Evolutionary conservation across 2,888 invertebrate genomes (phyloP).

Genomic region (Baronia brevicornis): DNA sequence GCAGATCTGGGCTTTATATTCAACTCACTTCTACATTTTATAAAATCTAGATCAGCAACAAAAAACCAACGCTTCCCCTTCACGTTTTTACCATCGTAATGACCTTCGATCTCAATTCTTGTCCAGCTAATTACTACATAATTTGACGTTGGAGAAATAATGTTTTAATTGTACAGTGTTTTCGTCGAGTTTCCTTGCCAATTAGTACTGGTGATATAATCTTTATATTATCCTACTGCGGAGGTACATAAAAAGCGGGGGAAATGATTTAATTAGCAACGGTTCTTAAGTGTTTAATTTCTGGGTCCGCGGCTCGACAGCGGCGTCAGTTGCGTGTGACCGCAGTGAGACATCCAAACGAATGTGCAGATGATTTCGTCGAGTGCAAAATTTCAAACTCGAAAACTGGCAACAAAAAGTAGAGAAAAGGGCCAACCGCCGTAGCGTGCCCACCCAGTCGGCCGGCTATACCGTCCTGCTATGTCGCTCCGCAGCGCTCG

Average conservation of each 20-base stretch:
- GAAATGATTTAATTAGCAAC: constrained; percentile 25
- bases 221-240: constrained; percentile 43
- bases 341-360: constrained; percentile 19
- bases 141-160: constrained; percentile 61
- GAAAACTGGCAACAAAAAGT: constrained; percentile 57
- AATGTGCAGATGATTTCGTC: constrained; percentile 31
- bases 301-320: constrained; percentile 18
- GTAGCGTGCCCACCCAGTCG: constrained; percentile 67
- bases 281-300: constrained; percentile 14
- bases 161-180: constrained; percentile 68
- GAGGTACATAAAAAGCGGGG: constrained; percentile 16
- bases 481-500: constrained; percentile 56
- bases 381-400: constrained; percentile 47
- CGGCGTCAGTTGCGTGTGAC: constrained; percentile 21
- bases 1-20: constrained; percentile 25
- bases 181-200: constrained; percentile 46
- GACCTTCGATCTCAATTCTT: constrained; percentile 69
- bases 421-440: constrained; percentile 44
- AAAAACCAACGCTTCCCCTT: constrained; percentile 58
- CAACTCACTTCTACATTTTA: constrained; percentile 23
- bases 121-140: constrained; percentile 62
- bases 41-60: constrained; percentile 33
- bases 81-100: constrained; percentile 59
- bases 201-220: constrained; percentile 47
- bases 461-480: constrained; percentile 40